Evolutionary conservation across 1,140 invertebrate genomes (phyloP).

Genomic region (Potamilus streckersoni): DNA sequence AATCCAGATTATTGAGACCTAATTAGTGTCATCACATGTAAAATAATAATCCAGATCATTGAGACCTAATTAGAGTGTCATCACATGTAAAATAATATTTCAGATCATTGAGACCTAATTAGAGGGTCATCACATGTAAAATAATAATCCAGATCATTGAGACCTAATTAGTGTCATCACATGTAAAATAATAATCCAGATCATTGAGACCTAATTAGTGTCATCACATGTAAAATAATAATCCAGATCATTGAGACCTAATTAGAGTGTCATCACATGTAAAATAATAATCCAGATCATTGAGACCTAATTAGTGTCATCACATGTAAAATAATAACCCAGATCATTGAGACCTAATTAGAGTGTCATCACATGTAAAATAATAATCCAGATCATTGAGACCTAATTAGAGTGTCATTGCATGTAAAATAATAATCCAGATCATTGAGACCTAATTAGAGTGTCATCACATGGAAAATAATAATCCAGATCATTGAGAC

Average conservation of each 20-base stretch:
- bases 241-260: not conserved
- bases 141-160: not conserved
- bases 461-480: conserved; percentile 56
- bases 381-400: not conserved
- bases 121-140: not conserved
- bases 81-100: not conserved
- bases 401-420: not conserved
- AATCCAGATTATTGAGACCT: not conserved
- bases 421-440: not conserved
- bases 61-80: too few relatives aligned
- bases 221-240: not conserved
- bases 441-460: conserved; percentile 25
- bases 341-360: not conserved
- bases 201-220: not conserved
- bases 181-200: conserved; percentile 38
- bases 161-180: conserved; percentile 52
- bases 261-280: not conserved
- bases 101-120: not conserved
- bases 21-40: conserved; percentile 60
- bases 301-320: conserved; percentile 47
- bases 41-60: not conserved
- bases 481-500: not conserved
- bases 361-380: not conserved
- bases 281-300: not conserved
- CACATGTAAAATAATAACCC: conserved; percentile 44